Evolutionary conservation across 2,797 vertebrate species (phyloP).

Genomic region (Myioborus miniatus): DNA sequence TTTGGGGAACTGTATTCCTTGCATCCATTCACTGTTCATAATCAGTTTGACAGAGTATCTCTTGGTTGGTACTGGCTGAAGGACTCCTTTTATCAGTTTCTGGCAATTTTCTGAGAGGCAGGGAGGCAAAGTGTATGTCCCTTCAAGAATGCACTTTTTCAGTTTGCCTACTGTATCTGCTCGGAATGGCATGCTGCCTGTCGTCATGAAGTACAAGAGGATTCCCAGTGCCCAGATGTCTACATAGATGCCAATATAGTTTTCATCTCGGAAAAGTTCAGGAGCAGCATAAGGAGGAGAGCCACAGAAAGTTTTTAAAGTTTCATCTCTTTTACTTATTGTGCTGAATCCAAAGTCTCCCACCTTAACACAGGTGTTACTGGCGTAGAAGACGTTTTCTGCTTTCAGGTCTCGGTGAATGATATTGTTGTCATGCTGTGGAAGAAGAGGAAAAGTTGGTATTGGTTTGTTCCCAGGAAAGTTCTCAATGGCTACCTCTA

Average conservation of each 20-base stretch:
- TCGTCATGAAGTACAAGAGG: constrained; percentile 93
- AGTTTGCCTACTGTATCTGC: constrained; percentile 95
- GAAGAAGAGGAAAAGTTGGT: neutral
- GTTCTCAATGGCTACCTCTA: neutral
- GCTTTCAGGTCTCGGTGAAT: constrained; percentile 96
- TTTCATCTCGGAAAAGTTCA: constrained; percentile 92
- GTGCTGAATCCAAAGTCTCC: constrained; percentile 99
- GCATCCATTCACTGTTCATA: constrained; percentile 92
- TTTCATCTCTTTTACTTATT: constrained; percentile 87
- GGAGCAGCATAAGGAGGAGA: constrained; percentile 96
- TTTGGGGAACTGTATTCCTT: constrained; percentile 84
- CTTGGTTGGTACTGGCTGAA: constrained; percentile 85
- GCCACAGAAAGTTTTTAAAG: constrained; percentile 94
- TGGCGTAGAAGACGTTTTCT: constrained; percentile 94
- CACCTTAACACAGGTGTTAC: constrained; percentile 92
- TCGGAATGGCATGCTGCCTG: constrained; percentile 92
- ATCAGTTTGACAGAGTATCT: constrained; percentile 87
- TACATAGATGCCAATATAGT: constrained; percentile 87
- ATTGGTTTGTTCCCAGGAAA: neutral
- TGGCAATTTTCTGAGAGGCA: constrained; percentile 88
- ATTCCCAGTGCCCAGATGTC: constrained; percentile 97
- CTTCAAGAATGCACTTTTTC: constrained; percentile 93
- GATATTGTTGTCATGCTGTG: constrained; percentile 93
- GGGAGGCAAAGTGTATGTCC: constrained; percentile 81
- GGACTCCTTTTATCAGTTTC: constrained; percentile 86